Evolutionary conservation across 2,113 vertebrate genomes (phyloP), one percentile per base, ranked within the genome.

Genomic region (Rhinopithecus roxellana): DNA sequence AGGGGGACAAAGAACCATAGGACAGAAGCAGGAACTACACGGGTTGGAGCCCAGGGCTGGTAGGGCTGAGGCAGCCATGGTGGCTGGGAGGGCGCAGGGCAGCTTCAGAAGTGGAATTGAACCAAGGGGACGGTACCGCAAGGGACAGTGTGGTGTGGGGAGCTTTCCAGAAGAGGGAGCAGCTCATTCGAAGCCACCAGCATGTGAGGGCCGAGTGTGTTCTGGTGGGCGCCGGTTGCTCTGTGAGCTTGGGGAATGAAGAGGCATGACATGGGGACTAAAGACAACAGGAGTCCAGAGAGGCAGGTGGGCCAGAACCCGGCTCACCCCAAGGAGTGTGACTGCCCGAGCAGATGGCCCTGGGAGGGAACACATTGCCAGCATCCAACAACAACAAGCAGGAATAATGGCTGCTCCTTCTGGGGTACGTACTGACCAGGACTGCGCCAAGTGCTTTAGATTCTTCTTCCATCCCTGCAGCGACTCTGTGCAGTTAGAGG

Each of bases 181-280:
- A 3, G 30, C 8, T 32, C 50, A 43, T 85, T 20, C n/a, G 50
- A 4, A 13, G 22, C 18, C 32, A 2, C n/a, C 17, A 1, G 3
- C 27, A 14, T 40, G 8, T 9, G 4, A 13, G n/a, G 59, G 74
- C 23, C 0, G 0, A 0, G 43, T 16, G 0, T 48, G n/a, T 18
- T 18, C 25, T 13, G 2, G 40, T 10, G 17, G n/a, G 18, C 40
- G 45, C 57, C 7, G 6, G 52, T 43, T 23, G 50, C 12, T 43
- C 55, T 2, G n/a, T 27, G 95, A 74, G 77, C 9, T 35, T 25
- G 6, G 48, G 78, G 52, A 6, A 1, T 5, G 35, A 16, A 79
- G 89, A n/a, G 30, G 9, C 11, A 0, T 18, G 30, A 32, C 32
- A 1, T 18, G 57, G n/a, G 38, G 43, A 43, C 12, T 7, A 20